phyloP scores from a whole-genome alignment of 2,888 invertebrate genomes.

The Calephelis perditalis region DNA sequence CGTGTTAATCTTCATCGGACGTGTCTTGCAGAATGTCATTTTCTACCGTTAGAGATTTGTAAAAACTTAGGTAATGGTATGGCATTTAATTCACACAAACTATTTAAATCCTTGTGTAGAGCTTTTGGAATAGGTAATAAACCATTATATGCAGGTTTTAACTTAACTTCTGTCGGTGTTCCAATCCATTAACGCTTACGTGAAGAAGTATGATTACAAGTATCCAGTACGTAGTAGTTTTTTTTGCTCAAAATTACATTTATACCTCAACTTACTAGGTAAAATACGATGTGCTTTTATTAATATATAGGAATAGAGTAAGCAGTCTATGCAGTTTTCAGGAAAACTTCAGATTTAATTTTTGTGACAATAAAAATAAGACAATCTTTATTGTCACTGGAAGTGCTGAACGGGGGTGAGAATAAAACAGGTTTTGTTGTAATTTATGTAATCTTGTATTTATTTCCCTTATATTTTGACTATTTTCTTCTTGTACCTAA shows the following conservation, averaged over 20 bases:
- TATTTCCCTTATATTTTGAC: no score
- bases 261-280: not conserved
- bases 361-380: no score
- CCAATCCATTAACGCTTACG: not conserved
- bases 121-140: slow-evolving; percentile 15
- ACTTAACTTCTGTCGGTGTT: slow-evolving; percentile 8
- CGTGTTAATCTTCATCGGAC: not conserved
- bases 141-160: slow-evolving; percentile 6
- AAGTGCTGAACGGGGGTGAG: no score
- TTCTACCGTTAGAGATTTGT: slow-evolving; percentile 1
- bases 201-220: not conserved
- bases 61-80: slow-evolving; percentile 16
- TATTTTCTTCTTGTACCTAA: no score
- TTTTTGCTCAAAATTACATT: slow-evolving; percentile 6
- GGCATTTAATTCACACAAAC: slow-evolving; percentile 14
- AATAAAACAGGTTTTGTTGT: no score
- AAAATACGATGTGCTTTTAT: no score
- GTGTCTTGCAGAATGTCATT: slow-evolving; percentile 3
- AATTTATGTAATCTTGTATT: no score
- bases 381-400: no score
- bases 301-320: no score
- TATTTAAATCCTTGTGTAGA: slow-evolving; percentile 7
- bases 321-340: no score
- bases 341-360: no score
- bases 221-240: slow-evolving; percentile 3